Conservation (phyloP, 1,140 invertebrate genomes). For the Orius insidiosus region DNA sequence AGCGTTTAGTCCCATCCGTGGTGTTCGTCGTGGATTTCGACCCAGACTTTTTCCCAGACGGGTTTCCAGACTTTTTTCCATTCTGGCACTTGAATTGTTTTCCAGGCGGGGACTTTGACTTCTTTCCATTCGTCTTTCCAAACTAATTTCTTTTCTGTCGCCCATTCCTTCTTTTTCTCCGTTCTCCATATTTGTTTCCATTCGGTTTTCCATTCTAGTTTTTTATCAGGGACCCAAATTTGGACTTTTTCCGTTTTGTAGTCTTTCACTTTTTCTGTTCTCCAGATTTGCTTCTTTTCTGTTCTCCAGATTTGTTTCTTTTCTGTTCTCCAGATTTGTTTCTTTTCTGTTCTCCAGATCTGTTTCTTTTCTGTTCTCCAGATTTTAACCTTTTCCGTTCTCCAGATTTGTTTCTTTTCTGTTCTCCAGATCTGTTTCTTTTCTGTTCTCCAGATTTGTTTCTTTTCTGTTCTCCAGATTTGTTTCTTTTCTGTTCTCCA, state of each 20-base stretch:
- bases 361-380: constrained; percentile 30
- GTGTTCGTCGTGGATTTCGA: constrained; percentile 24
- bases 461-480: constrained; percentile 29
- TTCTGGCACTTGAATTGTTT: constrained; percentile 24
- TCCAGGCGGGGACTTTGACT: constrained; percentile 29
- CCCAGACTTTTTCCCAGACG: constrained; percentile 21
- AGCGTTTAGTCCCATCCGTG: constrained; percentile 22
- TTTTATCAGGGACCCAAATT: constrained; percentile 35
- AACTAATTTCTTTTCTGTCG: constrained; percentile 53
- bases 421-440: constrained; percentile 29
- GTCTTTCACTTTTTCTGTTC: constrained; percentile 43
- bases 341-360: constrained; percentile 29
- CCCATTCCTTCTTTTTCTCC: constrained; percentile 56
- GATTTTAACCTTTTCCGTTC: constrained; percentile 29
- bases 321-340: constrained; percentile 22
- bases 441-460: constrained; percentile 26
- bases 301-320: constrained; percentile 26
- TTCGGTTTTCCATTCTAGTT: constrained; percentile 54
- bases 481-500: constrained; percentile 29
- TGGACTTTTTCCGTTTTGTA: constrained; percentile 45
- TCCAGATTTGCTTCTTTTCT: constrained; percentile 34
- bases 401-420: constrained; percentile 27
- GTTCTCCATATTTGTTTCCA: constrained; percentile 57
- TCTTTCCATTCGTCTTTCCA: constrained; percentile 55
- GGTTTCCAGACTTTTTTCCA: constrained; percentile 22